Percentiles rank a stretch among this genome's conserved stretches.
Evolutionary conservation across 2,888 invertebrate genomes (phyloP).

Genomic region (Agrochola macilenta): DNA sequence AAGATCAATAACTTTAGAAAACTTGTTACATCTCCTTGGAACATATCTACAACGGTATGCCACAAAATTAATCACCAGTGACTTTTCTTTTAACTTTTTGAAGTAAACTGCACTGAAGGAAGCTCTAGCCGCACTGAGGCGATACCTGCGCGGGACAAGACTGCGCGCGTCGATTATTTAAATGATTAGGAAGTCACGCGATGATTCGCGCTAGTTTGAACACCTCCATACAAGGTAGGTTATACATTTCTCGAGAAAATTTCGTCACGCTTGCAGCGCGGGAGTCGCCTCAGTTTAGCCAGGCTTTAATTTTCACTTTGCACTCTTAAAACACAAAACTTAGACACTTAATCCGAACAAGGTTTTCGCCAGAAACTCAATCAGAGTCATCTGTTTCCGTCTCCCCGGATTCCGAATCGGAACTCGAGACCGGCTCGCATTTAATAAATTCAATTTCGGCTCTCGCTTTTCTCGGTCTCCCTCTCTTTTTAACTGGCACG

Average conservation of each 20-base stretch:
- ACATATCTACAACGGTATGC: constrained; percentile 50
- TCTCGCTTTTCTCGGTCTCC: constrained; percentile 72
- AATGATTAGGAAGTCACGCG: neutral
- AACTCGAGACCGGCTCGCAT: constrained; percentile 85
- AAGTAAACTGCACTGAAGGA: neutral
- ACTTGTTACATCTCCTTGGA: neutral
- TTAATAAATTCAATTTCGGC: constrained; percentile 87
- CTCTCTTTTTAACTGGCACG: constrained; percentile 70
- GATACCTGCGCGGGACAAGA: too few relatives aligned
- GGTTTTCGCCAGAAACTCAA: constrained; percentile 28
- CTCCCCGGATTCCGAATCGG: constrained; percentile 78
- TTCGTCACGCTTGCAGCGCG: neutral
- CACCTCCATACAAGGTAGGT: neutral
- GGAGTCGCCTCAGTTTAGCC: neutral
- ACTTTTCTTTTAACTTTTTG: neutral
- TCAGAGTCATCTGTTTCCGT: constrained; percentile 67
- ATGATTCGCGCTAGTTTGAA: neutral
- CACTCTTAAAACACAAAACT: constrained; percentile 28
- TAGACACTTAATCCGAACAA: constrained; percentile 4
- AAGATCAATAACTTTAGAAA: neutral
- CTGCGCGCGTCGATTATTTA: neutral
- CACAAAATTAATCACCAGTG: constrained; percentile 1
- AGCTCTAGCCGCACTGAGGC: neutral
- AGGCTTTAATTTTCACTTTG: constrained; percentile 12
- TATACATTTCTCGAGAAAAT: neutral